These are phyloP conservation scores for rabbit (Oryctolagus cuniculus) DNA, from an alignment of 2,113 vertebrate genomes.

Conservation along the genomic window DNA sequence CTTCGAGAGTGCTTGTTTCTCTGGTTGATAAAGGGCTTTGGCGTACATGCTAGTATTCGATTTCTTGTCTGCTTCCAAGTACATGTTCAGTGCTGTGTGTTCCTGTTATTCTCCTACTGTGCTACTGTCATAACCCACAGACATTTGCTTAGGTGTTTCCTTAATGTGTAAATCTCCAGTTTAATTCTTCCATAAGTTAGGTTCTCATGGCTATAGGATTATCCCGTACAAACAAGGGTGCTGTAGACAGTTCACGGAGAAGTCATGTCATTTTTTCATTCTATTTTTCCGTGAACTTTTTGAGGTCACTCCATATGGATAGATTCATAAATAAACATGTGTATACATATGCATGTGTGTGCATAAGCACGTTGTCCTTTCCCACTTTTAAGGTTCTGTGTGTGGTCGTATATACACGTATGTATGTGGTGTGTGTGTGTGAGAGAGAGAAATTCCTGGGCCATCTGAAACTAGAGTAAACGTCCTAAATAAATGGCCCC, in stretches of 20 bases:
- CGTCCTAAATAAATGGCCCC: background rate
- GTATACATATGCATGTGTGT: too few species aligned
- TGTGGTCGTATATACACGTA: fast-evolving
- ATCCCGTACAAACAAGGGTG: too few species aligned
- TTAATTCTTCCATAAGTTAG: background rate
- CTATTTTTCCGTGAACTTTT: too few species aligned
- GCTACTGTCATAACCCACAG: background rate
- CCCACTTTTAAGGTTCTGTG: too few species aligned
- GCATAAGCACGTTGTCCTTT: background rate
- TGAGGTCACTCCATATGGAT: too few species aligned
- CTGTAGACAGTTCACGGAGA: too few species aligned
- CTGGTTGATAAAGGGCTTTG: background rate
- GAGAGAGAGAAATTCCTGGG: background rate
- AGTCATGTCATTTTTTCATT: too few species aligned
- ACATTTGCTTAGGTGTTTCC: background rate
- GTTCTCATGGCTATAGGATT: background rate
- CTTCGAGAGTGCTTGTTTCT: background rate
- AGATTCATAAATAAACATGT: too few species aligned
- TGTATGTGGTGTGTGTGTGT: too few species aligned
- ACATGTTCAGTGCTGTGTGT: background rate
- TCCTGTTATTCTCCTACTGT: fast-evolving
- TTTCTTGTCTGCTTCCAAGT: background rate
- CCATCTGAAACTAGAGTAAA: background rate
- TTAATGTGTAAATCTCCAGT: background rate
- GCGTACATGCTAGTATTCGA: background rate